Percentiles rank a stretch among this genome's conserved stretches.
These are phyloP conservation scores for Tyrophagus putrescentiae DNA, from an alignment of 1,140 invertebrate genomes.

Conservation along the genomic window DNA sequence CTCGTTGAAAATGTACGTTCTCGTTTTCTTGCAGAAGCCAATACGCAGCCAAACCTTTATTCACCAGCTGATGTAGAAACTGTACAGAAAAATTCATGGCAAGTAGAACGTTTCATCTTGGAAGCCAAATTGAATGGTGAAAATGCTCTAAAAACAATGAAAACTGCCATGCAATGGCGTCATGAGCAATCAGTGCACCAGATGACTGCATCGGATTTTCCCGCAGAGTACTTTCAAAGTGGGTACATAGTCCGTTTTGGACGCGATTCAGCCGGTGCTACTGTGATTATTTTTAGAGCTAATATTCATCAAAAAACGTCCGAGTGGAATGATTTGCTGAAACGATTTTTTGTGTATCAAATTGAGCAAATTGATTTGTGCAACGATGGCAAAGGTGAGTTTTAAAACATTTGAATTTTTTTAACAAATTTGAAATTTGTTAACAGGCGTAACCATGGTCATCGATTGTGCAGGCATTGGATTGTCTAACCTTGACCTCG, in stretches of 20 bases:
- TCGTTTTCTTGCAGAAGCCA: constrained; percentile 2
- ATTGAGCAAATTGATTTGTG: constrained; percentile 11
- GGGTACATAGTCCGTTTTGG: constrained; percentile 19
- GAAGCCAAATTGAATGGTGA: constrained; percentile 44
- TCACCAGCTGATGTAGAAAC: constrained; percentile 8
- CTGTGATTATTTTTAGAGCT: constrained; percentile 2
- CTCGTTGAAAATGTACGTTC: neutral
- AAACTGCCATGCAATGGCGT: constrained; percentile 66
- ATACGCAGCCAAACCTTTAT: constrained; percentile 13
- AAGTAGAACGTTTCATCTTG: constrained; percentile 52
- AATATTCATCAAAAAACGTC: constrained; percentile 20
- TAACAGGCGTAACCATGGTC: constrained; percentile 11
- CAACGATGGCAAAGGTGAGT: constrained; percentile 17
- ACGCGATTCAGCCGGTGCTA: constrained; percentile 15
- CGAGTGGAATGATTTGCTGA: constrained; percentile 7
- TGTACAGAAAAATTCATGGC: constrained; percentile 45
- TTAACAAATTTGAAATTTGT: neutral
- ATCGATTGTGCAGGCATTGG: constrained; percentile 18
- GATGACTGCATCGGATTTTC: constrained; percentile 15
- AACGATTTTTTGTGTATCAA: constrained; percentile 20
- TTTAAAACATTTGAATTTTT: neutral
- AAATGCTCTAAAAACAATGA: constrained; percentile 54
- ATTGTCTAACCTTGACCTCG: constrained; percentile 16
- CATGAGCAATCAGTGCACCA: constrained; percentile 55
- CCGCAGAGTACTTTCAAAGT: constrained; percentile 20